Evolutionary conservation across 1,140 invertebrate genomes (phyloP).

Genomic region (Psix sp.): DNA sequence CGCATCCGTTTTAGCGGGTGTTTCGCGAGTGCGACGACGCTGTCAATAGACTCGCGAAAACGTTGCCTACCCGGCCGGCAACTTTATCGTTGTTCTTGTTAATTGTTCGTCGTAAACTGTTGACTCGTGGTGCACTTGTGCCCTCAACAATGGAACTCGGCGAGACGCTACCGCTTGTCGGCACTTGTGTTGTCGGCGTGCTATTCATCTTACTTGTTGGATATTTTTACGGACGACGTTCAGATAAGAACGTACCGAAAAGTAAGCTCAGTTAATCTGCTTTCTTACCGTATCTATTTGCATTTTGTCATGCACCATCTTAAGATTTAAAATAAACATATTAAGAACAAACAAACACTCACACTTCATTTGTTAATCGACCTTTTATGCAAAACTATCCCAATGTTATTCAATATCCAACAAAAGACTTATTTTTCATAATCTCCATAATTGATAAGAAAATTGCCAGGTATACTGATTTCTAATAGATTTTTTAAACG

Average conservation of each 20-base stretch:
- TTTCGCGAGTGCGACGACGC: slow-evolving; percentile 16
- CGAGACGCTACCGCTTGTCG: slow-evolving; percentile 13
- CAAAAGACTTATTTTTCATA: no score
- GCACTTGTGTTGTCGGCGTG: slow-evolving; percentile 12
- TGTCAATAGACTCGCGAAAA: slow-evolving; percentile 5
- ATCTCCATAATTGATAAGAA: no score
- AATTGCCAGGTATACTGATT: no score
- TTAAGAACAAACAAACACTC: no score
- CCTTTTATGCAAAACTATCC: no score
- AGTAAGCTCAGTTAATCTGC: slow-evolving; percentile 14
- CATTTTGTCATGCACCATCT: not conserved
- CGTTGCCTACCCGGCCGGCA: not conserved
- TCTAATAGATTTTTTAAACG: no score
- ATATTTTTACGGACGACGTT: slow-evolving; percentile 25
- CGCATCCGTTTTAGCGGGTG: slow-evolving; percentile 23
- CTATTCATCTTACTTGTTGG: slow-evolving; percentile 19
- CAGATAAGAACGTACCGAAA: slow-evolving; percentile 8
- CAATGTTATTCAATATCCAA: no score
- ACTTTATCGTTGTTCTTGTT: not conserved
- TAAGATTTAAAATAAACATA: no score
- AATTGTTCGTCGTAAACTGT: no score
- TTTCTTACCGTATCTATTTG: not conserved
- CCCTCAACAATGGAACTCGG: slow-evolving; percentile 19
- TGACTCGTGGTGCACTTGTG: not conserved
- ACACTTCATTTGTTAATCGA: no score